These are phyloP conservation scores for Anableps anableps DNA, from an alignment of 2,797 vertebrate species.

Conservation along the genomic window DNA sequence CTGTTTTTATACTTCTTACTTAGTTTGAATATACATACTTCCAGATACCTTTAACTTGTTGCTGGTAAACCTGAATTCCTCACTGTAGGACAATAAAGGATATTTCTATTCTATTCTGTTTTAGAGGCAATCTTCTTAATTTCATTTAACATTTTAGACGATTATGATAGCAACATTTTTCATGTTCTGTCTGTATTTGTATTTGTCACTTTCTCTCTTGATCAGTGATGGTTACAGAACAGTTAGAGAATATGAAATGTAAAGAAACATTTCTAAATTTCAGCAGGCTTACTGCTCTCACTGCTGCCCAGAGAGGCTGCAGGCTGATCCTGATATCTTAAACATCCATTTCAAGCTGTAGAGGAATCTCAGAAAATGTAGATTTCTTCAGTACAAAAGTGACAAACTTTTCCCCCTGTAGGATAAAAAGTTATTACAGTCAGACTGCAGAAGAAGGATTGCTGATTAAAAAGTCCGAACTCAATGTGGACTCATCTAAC, in stretches of 20 bases:
- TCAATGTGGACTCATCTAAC: background rate
- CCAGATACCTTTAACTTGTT: too few relatives aligned
- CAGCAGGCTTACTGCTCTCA: constrained; percentile 14
- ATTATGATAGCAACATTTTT: too few relatives aligned
- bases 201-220: too few relatives aligned
- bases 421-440: background rate
- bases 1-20: too few relatives aligned
- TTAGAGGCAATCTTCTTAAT: too few relatives aligned
- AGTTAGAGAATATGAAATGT: constrained; percentile 55
- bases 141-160: too few relatives aligned
- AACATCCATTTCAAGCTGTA: background rate
- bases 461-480: background rate
- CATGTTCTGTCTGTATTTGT: too few relatives aligned
- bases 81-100: too few relatives aligned
- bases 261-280: constrained; percentile 60
- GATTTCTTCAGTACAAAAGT: too few relatives aligned
- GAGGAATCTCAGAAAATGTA: background rate
- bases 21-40: too few relatives aligned
- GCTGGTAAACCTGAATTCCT: too few relatives aligned
- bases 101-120: too few relatives aligned
- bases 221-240: constrained; percentile 3
- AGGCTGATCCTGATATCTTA: background rate
- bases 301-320: constrained; percentile 8
- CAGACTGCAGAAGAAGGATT: background rate
- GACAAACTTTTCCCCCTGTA: background rate